Conservation (phyloP, 2,888 invertebrate genomes). For the Alloplasta piceator region DNA sequence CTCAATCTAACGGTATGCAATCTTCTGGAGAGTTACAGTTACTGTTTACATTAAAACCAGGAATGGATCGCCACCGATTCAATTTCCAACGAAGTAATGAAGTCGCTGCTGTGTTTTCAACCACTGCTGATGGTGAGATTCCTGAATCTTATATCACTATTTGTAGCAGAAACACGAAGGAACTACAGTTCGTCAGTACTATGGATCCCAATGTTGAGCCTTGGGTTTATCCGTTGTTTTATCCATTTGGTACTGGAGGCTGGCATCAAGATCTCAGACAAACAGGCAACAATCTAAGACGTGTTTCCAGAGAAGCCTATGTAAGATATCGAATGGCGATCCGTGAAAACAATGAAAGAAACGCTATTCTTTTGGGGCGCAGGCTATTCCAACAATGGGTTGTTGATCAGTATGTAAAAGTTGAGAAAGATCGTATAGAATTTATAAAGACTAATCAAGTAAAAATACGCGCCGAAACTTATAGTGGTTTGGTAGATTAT, state of each 20-base stretch:
- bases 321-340: conserved; percentile 48
- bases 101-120: too few relatives aligned
- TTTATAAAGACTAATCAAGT: conserved; percentile 56
- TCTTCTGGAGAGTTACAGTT: too few relatives aligned
- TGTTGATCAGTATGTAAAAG: conserved; percentile 61
- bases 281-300: conserved; percentile 27
- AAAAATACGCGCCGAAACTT: conserved; percentile 58
- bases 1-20: background rate
- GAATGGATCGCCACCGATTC: too few relatives aligned
- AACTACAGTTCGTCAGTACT: conserved; percentile 1
- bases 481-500: conserved; percentile 50
- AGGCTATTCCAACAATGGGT: conserved; percentile 62
- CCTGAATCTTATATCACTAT: conserved; percentile 62
- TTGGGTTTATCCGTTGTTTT: conserved; percentile 54
- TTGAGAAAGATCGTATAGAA: conserved; percentile 57
- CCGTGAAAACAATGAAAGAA: conserved; percentile 31
- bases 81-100: too few relatives aligned
- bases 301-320: conserved; percentile 39
- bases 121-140: conserved; percentile 56
- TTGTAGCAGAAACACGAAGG: conserved; percentile 58
- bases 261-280: conserved; percentile 34
- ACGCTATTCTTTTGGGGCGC: conserved; percentile 48
- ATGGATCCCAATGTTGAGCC: too few relatives aligned
- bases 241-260: conserved; percentile 64
- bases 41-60: too few relatives aligned